Conservation (phyloP, 2,888 invertebrate species). For the Apamea crenata region DNA sequence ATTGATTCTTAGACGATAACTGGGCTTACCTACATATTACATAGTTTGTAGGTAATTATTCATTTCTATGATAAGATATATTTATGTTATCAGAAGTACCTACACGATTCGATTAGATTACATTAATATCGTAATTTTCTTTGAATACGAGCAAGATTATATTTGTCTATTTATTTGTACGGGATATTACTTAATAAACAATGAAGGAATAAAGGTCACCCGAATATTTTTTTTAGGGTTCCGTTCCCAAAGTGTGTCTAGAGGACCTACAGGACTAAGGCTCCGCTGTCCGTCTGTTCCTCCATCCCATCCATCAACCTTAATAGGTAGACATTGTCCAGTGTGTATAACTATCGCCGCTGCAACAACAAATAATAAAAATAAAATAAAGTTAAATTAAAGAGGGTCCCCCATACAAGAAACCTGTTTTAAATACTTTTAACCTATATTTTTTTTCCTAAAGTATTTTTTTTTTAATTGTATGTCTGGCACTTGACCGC, state of each 20-base stretch:
- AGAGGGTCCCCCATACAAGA: neutral
- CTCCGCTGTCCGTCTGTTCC: neutral
- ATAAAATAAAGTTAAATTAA: neutral
- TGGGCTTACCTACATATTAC: neutral
- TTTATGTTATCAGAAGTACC: neutral
- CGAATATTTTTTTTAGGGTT: neutral
- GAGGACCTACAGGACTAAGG: neutral
- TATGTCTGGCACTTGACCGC: neutral
- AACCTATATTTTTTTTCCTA: too few relatives aligned
- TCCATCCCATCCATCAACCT: neutral
- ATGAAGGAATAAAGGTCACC: neutral
- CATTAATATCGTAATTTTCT: slow-evolving; percentile 16
- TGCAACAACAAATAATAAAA: neutral
- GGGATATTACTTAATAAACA: neutral
- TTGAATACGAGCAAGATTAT: slow-evolving; percentile 17
- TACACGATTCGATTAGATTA: slow-evolving; percentile 22
- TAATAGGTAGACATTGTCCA: neutral
- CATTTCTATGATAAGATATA: slow-evolving; percentile 27
- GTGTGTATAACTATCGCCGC: neutral
- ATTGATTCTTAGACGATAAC: neutral
- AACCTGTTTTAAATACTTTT: neutral
- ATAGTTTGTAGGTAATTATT: slow-evolving; percentile 23
- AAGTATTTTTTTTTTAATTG: too few relatives aligned
- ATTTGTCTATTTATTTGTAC: slow-evolving; percentile 20
- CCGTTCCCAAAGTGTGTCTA: neutral